Conservation (phyloP, 2,797 vertebrate genomes). For the Halcyon badia region DNA sequence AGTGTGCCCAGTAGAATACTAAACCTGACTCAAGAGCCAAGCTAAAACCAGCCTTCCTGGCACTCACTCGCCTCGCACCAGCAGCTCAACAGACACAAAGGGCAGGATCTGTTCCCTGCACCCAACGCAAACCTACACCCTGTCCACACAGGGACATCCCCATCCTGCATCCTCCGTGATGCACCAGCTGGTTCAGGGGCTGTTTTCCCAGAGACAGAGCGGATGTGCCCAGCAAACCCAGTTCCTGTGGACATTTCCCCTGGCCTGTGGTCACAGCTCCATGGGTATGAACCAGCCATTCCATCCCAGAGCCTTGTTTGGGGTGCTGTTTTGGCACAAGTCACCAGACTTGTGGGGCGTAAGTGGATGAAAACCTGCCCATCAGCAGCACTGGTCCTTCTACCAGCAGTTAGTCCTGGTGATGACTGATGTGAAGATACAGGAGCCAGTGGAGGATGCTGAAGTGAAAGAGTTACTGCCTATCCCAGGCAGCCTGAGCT, state of each 20-base stretch:
- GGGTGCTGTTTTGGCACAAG: not conserved
- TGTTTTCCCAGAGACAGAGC: not conserved
- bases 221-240: rapidly evolving
- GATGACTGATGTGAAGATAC: not conserved
- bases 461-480: not conserved
- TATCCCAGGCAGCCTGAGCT: not conserved
- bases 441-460: not conserved
- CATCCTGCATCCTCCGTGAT: rapidly evolving
- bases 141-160: rapidly evolving
- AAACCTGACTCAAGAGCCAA: not conserved
- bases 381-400: rapidly evolving
- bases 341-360: rapidly evolving
- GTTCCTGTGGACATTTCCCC: not conserved
- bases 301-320: not conserved
- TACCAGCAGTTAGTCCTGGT: not conserved
- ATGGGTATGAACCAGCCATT: rapidly evolving
- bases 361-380: rapidly evolving
- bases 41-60: not conserved
- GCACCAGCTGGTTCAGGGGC: rapidly evolving
- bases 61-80: not conserved
- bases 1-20: rapidly evolving
- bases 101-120: not conserved
- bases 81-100: not conserved
- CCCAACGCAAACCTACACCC: rapidly evolving
- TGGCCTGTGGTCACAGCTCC: not conserved